phyloP scores from a whole-genome alignment of 2,797 vertebrate species.

The Nyctibius grandis region DNA sequence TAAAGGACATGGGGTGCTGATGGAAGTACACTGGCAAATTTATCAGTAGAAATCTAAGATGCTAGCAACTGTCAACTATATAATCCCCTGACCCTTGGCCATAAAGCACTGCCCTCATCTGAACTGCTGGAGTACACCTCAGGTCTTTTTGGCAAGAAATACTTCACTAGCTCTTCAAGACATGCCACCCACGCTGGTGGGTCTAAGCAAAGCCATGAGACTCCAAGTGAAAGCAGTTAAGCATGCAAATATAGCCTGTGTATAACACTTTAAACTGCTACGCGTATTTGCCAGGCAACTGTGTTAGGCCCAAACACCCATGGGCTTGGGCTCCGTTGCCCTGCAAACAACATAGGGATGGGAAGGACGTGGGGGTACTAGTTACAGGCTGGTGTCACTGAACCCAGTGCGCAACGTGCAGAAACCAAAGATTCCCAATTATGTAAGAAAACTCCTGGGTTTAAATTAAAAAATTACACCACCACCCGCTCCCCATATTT shows the following conservation, averaged over 20 bases:
- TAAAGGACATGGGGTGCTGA: not conserved
- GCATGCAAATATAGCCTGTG: not conserved
- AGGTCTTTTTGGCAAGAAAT: not conserved
- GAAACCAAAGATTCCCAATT: not conserved
- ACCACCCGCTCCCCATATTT: accelerated
- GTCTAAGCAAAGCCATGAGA: not conserved
- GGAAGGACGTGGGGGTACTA: not conserved
- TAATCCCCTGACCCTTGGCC: not conserved
- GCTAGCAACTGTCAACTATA: not conserved
- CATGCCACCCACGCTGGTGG: not conserved
- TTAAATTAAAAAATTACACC: not conserved
- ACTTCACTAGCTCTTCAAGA: not conserved
- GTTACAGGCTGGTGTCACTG: not conserved
- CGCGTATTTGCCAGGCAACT: not conserved
- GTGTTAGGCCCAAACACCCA: not conserved
- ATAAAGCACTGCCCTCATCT: not conserved
- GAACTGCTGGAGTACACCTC: not conserved
- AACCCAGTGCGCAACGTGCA: accelerated
- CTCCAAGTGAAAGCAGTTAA: not conserved
- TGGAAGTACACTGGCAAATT: not conserved
- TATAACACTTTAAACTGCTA: not conserved
- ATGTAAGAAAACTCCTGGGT: not conserved
- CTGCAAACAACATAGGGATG: not conserved
- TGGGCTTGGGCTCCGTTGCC: not conserved
- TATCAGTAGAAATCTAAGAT: not conserved